phyloP scores from a whole-genome alignment of 2,113 vertebrate genomes.

The Laticauda laticaudata region DNA sequence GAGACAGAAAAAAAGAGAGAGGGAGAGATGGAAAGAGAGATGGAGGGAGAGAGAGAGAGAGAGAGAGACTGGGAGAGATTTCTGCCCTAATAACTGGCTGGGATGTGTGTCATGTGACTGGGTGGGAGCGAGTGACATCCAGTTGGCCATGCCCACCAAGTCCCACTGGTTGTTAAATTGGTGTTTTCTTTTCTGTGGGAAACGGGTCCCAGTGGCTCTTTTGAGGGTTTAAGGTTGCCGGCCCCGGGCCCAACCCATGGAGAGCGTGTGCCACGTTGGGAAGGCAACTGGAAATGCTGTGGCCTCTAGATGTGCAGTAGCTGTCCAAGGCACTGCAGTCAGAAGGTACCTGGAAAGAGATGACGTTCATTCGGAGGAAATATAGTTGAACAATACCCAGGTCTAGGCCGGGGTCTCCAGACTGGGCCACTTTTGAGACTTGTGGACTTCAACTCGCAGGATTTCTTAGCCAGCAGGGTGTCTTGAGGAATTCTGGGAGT shows the following conservation, averaged over 20 bases:
- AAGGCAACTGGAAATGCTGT: neutral
- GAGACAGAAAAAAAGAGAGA: too few species aligned
- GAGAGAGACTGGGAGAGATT: too few species aligned
- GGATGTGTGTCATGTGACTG: too few species aligned
- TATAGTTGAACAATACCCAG: neutral
- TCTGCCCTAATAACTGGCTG: too few species aligned
- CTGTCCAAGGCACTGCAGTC: constrained; percentile 23
- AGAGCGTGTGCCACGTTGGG: neutral
- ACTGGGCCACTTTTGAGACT: neutral
- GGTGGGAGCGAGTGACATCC: too few species aligned
- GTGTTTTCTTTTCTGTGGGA: too few species aligned
- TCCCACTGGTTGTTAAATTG: too few species aligned
- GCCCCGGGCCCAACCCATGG: neutral
- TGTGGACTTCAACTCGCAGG: neutral
- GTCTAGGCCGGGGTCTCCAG: neutral
- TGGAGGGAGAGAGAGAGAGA: too few species aligned
- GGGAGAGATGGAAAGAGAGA: too few species aligned
- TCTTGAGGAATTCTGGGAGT: neutral
- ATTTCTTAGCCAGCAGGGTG: neutral
- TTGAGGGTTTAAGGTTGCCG: too few species aligned
- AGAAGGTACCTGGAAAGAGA: neutral
- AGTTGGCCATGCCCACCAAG: too few species aligned
- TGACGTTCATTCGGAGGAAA: neutral
- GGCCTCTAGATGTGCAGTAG: neutral
- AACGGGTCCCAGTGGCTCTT: too few species aligned